Evolutionary conservation across 2,113 vertebrate genomes (phyloP).

Genomic region (Steatornis caripensis): DNA sequence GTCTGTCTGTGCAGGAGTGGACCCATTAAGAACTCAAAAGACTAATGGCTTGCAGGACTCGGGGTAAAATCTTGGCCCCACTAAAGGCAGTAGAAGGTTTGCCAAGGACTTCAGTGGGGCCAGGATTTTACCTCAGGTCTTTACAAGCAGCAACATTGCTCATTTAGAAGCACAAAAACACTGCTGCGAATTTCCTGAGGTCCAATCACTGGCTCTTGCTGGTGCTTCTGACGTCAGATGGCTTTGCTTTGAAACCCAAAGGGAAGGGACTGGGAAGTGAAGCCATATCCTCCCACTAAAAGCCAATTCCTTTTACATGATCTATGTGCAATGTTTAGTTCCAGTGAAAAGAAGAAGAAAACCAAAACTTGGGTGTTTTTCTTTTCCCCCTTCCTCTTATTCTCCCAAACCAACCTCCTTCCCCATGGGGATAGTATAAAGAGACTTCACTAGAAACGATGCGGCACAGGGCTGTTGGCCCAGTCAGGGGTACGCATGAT

Average conservation of each 20-base stretch:
- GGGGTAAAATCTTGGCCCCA: slow-evolving; percentile 31
- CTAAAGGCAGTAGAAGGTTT: slow-evolving; percentile 2
- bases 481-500: fast-evolving
- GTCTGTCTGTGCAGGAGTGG: not conserved
- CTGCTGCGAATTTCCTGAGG: slow-evolving; percentile 13
- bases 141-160: not conserved
- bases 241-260: not conserved
- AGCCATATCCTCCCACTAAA: not conserved
- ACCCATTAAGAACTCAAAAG: slow-evolving; percentile 11
- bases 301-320: not conserved
- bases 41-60: slow-evolving; percentile 19
- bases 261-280: not conserved
- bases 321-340: not conserved
- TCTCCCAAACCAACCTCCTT: not conserved
- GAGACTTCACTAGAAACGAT: not conserved
- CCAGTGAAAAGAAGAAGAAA: not conserved
- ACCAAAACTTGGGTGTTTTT: not conserved
- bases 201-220: not conserved
- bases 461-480: not conserved
- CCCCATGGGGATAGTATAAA: not conserved
- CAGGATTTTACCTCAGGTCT: slow-evolving; percentile 43
- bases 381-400: not conserved
- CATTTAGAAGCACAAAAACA: slow-evolving; percentile 36
- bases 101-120: slow-evolving; percentile 39
- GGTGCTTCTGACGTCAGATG: not conserved